A percentile compares a stretch with the other conserved stretches of the same genome.
These are phyloP conservation scores for Homarus gammarus DNA, from an alignment of 2,888 invertebrate species.

Conservation along the genomic window DNA sequence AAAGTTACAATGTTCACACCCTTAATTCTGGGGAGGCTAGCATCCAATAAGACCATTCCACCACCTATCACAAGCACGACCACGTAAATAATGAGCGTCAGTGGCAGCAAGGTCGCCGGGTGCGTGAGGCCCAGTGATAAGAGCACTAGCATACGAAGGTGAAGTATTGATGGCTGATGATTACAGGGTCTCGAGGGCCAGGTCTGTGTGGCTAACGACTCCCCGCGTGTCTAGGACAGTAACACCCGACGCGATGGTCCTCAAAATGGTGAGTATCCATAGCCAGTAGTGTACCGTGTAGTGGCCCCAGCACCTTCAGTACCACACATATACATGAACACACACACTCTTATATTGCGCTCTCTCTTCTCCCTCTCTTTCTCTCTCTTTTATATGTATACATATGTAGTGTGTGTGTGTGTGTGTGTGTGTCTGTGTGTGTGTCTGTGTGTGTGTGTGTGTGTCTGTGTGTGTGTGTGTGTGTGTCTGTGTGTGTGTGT, in stretches of 20 bases:
- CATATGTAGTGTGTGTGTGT: slow-evolving; percentile 3
- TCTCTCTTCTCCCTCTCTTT: too few relatives aligned
- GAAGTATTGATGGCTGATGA: slow-evolving; percentile 8
- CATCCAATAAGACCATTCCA: too few relatives aligned
- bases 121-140: slow-evolving; percentile 3
- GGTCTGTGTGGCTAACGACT: background rate
- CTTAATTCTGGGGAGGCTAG: too few relatives aligned
- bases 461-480: background rate
- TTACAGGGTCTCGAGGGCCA: background rate
- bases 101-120: background rate
- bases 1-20: too few relatives aligned
- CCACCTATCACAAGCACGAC: too few relatives aligned
- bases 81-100: too few relatives aligned
- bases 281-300: background rate
- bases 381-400: too few relatives aligned
- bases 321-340: slow-evolving; percentile 10
- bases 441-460: background rate
- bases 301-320: background rate
- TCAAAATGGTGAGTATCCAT: too few relatives aligned
- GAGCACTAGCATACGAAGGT: background rate
- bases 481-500: too few relatives aligned
- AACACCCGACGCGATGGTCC: background rate
- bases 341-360: background rate
- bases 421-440: background rate
- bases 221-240: background rate